These are phyloP conservation scores for Tenebrio molitor DNA, from an alignment of 1,140 invertebrate genomes.

Conservation along the genomic window DNA sequence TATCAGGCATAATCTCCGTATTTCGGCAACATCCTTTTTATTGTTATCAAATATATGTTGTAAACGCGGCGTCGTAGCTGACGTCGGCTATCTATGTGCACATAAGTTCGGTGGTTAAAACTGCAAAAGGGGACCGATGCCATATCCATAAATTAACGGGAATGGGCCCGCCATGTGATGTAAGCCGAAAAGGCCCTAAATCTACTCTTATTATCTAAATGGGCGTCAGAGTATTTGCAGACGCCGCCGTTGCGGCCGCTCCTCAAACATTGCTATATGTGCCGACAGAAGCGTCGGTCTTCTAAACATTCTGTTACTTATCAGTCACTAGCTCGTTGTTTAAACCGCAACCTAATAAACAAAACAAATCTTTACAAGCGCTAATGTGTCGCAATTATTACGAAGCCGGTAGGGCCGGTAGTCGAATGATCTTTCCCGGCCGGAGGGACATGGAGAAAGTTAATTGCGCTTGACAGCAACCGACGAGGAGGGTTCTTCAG, in stretches of 20 bases:
- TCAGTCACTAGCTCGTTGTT: slow-evolving; percentile 38
- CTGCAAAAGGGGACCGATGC: slow-evolving; percentile 40
- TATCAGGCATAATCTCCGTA: not conserved
- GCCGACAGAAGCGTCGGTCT: slow-evolving; percentile 47
- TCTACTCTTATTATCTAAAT: slow-evolving; percentile 65
- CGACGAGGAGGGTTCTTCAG: too few relatives aligned
- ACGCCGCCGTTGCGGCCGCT: slow-evolving; percentile 53
- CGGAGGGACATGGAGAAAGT: too few relatives aligned
- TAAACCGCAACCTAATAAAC: slow-evolving; percentile 18
- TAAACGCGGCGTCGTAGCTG: slow-evolving; percentile 22
- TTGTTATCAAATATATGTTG: slow-evolving; percentile 5
- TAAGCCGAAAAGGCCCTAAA: slow-evolving; percentile 64
- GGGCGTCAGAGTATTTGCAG: slow-evolving; percentile 63
- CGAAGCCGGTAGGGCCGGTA: not conserved
- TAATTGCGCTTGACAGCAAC: too few relatives aligned
- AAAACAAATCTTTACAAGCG: slow-evolving; percentile 14
- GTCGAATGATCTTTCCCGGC: not conserved
- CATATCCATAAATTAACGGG: slow-evolving; percentile 63
- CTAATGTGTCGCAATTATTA: slow-evolving; percentile 3
- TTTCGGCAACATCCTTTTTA: slow-evolving; percentile 26
- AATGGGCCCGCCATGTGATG: slow-evolving; percentile 60
- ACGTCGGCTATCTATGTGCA: slow-evolving; percentile 33
- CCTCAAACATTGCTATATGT: slow-evolving; percentile 54
- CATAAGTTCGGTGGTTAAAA: slow-evolving; percentile 34
- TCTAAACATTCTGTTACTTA: slow-evolving; percentile 38